Percentiles rank a stretch among this genome's conserved stretches.
Conservation (phyloP, 1,140 invertebrate genomes). For the Maconellicoccus hirsutus region DNA sequence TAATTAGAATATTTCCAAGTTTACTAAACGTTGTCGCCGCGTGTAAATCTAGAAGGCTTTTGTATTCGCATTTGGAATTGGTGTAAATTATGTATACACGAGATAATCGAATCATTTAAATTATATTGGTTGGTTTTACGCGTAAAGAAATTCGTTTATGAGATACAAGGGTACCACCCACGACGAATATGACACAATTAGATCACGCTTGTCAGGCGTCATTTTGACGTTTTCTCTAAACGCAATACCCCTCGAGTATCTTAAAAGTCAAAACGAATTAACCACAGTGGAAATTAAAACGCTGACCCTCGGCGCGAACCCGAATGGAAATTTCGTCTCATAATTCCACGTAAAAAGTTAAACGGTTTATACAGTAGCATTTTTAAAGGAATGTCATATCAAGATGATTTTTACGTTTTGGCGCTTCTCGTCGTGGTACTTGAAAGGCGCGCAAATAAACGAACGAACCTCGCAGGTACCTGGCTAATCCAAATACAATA, state of each 20-base stretch:
- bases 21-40: no score
- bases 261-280: no score
- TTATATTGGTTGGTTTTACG: no score
- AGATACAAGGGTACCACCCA: neutral
- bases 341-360: neutral
- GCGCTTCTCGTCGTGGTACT: neutral
- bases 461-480: neutral
- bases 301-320: no score
- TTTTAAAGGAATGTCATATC: neutral
- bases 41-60: no score
- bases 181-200: neutral
- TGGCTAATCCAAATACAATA: constrained; percentile 1
- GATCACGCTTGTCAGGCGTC: constrained; percentile 15
- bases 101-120: no score
- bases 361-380: neutral
- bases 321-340: neutral
- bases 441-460: neutral
- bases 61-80: no score
- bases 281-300: no score
- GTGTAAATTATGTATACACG: no score
- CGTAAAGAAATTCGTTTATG: no score
- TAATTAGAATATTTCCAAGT: no score
- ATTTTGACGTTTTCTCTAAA: neutral
- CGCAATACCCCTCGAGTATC: neutral
- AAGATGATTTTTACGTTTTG: neutral